Percentiles rank a stretch among this genome's conserved stretches.
Evolutionary conservation across 2,888 invertebrate species (phyloP).

Genomic region (Calliopum simillimum): DNA sequence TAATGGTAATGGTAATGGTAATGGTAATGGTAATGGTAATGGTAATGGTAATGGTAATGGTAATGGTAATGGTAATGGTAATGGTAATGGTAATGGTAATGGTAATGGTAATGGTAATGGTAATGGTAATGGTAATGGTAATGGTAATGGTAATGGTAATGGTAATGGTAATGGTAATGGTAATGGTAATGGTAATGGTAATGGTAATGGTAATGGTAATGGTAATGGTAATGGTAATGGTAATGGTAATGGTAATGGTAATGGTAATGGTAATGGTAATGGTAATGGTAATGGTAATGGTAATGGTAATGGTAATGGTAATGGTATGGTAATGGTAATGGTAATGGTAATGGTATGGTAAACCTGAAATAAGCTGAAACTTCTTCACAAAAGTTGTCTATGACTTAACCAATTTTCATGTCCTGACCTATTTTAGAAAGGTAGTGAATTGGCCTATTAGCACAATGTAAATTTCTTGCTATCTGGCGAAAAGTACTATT

Average conservation of each 20-base stretch:
- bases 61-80: constrained; percentile 2
- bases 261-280: constrained; percentile 15
- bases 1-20: not conserved
- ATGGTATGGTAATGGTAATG: not conserved
- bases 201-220: not conserved
- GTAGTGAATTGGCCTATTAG: too few relatives aligned
- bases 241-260: constrained; percentile 1
- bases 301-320: constrained; percentile 5
- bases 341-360: not conserved
- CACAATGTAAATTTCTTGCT: too few relatives aligned
- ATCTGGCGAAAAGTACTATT: too few relatives aligned
- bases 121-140: constrained; percentile 12
- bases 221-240: not conserved
- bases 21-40: not conserved
- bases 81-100: constrained; percentile 1
- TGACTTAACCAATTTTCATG: too few relatives aligned
- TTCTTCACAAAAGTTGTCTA: too few relatives aligned
- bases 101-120: constrained; percentile 4
- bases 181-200: constrained; percentile 12
- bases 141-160: constrained; percentile 12
- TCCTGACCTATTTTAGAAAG: too few relatives aligned
- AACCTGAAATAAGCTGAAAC: too few relatives aligned
- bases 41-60: not conserved
- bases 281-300: constrained; percentile 9
- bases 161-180: constrained; percentile 12